Conservation (phyloP, 2,888 invertebrate species). For the Lithophane leautieri region DNA sequence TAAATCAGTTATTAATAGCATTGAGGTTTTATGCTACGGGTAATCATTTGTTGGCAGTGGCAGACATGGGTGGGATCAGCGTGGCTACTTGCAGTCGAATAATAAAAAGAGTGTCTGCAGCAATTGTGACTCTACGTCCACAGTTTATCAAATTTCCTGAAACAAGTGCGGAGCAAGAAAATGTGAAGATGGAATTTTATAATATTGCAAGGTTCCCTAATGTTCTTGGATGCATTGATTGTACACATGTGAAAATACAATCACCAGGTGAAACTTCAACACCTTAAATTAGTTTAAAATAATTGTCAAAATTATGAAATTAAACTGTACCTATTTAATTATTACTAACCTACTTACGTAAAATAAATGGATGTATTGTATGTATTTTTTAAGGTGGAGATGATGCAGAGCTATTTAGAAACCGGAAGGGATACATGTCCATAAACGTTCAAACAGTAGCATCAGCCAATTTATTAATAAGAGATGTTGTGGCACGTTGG, state of each 20-base stretch:
- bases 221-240: conserved; percentile 19
- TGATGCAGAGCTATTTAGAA: conserved; percentile 20
- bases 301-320: not conserved
- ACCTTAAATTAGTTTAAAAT: not conserved
- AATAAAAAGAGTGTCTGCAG: too few species aligned
- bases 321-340: too few species aligned
- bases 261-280: conserved; percentile 11
- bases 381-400: conserved; percentile 10
- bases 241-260: conserved; percentile 24
- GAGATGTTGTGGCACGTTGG: conserved; percentile 16
- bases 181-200: not conserved
- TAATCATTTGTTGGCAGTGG: too few species aligned
- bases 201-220: conserved; percentile 8
- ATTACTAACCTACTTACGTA: not conserved
- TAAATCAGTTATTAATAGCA: too few species aligned
- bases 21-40: too few species aligned
- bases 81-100: too few species aligned
- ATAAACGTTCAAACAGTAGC: conserved; percentile 14
- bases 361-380: not conserved
- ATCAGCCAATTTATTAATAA: conserved; percentile 15
- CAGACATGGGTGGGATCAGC: too few species aligned
- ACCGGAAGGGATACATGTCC: not conserved
- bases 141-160: too few species aligned
- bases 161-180: too few species aligned
- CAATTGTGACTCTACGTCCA: too few species aligned